phyloP scores from a whole-genome alignment of 2,113 vertebrate genomes.

The Paradoxurus hermaphroditus region DNA sequence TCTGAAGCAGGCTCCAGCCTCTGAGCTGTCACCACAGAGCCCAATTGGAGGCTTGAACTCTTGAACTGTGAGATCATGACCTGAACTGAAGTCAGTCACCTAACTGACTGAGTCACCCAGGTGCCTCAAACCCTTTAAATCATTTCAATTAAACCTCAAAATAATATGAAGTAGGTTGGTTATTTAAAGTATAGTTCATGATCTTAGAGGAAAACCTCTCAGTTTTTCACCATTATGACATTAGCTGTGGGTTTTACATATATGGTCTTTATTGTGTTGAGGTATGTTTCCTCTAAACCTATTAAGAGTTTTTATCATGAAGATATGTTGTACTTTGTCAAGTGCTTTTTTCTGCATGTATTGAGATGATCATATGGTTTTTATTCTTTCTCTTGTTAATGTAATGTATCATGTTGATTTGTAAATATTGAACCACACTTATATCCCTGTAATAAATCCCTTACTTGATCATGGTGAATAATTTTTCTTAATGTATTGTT shows the following conservation, averaged over 20 bases:
- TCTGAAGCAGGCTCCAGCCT: too few species aligned
- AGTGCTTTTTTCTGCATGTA: neutral
- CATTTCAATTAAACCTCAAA: neutral
- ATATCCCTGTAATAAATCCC: neutral
- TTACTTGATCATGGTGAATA: neutral
- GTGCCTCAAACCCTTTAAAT: neutral
- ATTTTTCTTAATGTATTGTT: neutral
- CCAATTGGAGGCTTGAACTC: too few species aligned
- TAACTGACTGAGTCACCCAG: too few species aligned
- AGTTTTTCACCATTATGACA: neutral
- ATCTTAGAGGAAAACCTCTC: neutral
- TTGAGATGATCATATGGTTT: neutral
- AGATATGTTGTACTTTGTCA: neutral
- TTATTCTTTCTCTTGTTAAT: neutral
- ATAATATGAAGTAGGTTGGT: neutral
- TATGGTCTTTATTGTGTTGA: neutral
- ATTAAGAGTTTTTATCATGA: neutral
- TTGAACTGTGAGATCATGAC: too few species aligned
- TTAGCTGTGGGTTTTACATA: neutral
- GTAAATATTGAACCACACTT: neutral
- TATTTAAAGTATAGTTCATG: neutral
- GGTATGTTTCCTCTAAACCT: neutral
- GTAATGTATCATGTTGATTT: neutral
- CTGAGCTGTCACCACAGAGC: too few species aligned
- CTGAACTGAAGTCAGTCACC: too few species aligned